Evolutionary conservation across 2,797 vertebrate species (phyloP).

Genomic region (Tapirus indicus): DNA sequence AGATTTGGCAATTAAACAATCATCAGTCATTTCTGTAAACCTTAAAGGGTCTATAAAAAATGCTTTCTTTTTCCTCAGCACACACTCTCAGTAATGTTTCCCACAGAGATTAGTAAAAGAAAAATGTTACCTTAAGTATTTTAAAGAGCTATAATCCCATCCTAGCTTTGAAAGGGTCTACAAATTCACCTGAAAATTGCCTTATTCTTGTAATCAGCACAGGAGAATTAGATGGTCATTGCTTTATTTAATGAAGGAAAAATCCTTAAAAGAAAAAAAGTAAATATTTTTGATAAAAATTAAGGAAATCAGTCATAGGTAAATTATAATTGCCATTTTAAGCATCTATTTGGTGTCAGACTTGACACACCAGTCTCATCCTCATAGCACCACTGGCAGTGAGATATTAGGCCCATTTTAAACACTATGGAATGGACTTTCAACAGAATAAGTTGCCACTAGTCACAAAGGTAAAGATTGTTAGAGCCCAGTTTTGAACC

Average conservation of each 20-base stretch:
- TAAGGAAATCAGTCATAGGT: neutral
- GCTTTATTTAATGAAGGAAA: neutral
- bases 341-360: neutral
- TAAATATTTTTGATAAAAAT: neutral
- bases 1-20: conserved; percentile 69
- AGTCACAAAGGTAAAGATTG: neutral
- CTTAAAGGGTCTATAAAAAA: conserved; percentile 32
- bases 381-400: neutral
- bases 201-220: neutral
- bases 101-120: conserved; percentile 60
- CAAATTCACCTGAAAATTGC: conserved; percentile 45
- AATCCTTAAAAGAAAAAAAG: neutral
- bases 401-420: neutral
- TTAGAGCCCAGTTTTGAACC: neutral
- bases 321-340: neutral
- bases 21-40: conserved; percentile 64
- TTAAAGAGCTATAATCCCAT: conserved; percentile 51
- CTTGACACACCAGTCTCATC: neutral
- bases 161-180: neutral
- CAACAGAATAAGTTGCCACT: neutral
- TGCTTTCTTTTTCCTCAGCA: conserved; percentile 6
- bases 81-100: conserved; percentile 46
- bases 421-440: neutral
- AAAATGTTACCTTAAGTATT: conserved; percentile 43
- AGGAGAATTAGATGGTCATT: neutral